These are phyloP conservation scores for Takifugu flavidus DNA, from an alignment of 2,113 vertebrate species.

Conservation along the genomic window DNA sequence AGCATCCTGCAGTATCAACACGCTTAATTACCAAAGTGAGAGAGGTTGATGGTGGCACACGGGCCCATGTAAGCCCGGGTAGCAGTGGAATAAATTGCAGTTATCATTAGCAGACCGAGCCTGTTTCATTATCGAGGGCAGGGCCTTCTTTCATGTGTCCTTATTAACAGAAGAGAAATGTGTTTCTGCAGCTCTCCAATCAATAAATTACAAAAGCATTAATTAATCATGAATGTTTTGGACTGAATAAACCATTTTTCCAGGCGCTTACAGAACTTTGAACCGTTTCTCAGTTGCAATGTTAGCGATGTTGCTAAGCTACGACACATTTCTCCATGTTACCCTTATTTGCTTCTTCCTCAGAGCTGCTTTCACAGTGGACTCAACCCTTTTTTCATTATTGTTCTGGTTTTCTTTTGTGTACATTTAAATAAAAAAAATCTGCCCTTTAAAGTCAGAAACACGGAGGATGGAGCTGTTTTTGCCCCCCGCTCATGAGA, in stretches of 20 bases:
- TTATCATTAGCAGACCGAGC: slow-evolving; percentile 66
- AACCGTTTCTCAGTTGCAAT: background rate
- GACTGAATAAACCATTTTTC: background rate
- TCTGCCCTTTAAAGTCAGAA: slow-evolving; percentile 3
- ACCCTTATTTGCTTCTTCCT: slow-evolving; percentile 1
- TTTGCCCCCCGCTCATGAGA: slow-evolving; percentile 49
- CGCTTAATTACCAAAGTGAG: slow-evolving; percentile 74
- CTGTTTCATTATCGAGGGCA: slow-evolving; percentile 65
- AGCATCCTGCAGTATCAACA: slow-evolving; percentile 72
- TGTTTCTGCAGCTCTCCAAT: slow-evolving; percentile 23
- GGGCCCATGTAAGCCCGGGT: slow-evolving; percentile 70
- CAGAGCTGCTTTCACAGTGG: no score
- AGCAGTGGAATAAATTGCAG: slow-evolving; percentile 70
- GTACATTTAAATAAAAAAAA: slow-evolving; percentile 10
- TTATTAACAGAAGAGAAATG: slow-evolving; percentile 65
- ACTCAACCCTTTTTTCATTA: background rate
- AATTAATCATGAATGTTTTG: slow-evolving; percentile 13
- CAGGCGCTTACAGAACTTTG: background rate
- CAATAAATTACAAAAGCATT: slow-evolving; percentile 31
- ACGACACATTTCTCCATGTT: background rate
- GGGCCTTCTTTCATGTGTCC: slow-evolving; percentile 42
- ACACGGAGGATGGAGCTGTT: slow-evolving; percentile 31
- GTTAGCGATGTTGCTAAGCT: background rate
- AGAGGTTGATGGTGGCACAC: slow-evolving; percentile 66
- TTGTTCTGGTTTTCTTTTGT: background rate